These are phyloP conservation scores for Athene noctua DNA, from an alignment of 2,113 vertebrate genomes.

Conservation along the genomic window DNA sequence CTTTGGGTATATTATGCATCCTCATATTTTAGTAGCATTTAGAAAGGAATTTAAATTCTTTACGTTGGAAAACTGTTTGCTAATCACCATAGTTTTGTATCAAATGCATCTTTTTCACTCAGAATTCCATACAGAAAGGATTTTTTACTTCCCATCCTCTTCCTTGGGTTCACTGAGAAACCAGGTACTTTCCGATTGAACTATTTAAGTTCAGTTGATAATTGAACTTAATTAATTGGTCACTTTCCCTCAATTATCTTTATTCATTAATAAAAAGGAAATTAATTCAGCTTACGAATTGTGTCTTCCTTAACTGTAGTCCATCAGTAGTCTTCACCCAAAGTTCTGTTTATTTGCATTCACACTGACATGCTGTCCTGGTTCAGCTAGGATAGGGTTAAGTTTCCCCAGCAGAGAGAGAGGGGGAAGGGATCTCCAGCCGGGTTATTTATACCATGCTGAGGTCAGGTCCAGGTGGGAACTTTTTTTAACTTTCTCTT, in stretches of 20 bases:
- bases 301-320: neutral
- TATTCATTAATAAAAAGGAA: neutral
- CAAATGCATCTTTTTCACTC: neutral
- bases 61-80: neutral
- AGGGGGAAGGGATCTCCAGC: no score
- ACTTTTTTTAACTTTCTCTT: no score
- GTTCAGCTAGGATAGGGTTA: no score
- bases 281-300: neutral
- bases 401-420: no score
- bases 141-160: neutral
- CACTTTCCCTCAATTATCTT: neutral
- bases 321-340: neutral
- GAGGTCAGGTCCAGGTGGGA: no score
- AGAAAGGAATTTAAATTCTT: constrained; percentile 28
- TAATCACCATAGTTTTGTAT: neutral
- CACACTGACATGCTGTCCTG: neutral
- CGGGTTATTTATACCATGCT: no score
- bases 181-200: neutral
- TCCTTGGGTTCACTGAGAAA: neutral
- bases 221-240: neutral
- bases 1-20: constrained; percentile 51
- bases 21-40: constrained; percentile 16
- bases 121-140: neutral
- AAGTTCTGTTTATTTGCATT: neutral
- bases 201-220: neutral